Evolutionary conservation across 2,797 vertebrate genomes (phyloP).

Genomic region (Leptoclinus maculatus): DNA sequence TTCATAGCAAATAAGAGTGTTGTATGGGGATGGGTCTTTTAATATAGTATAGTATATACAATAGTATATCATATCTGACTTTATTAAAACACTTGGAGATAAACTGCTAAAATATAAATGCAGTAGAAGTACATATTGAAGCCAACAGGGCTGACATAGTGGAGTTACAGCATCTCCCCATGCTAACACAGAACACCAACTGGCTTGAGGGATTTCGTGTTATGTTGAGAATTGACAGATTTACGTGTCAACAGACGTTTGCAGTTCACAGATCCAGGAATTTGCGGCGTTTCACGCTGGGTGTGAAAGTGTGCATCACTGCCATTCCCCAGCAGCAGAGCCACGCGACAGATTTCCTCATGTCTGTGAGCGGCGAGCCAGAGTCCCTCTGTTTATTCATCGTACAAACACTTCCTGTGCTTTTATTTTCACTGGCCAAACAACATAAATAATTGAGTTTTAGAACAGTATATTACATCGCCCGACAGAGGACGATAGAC

Average conservation of each 20-base stretch:
- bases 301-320: slow-evolving; percentile 72
- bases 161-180: background rate
- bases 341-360: slow-evolving; percentile 44
- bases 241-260: slow-evolving; percentile 72
- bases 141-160: background rate
- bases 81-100: background rate
- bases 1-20: background rate
- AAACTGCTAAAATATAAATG: background rate
- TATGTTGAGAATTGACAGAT: slow-evolving; percentile 68
- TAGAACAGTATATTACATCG: slow-evolving; percentile 39
- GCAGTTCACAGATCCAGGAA: slow-evolving; percentile 66
- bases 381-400: slow-evolving; percentile 59
- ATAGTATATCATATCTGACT: no score
- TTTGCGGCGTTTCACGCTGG: slow-evolving; percentile 60
- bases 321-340: slow-evolving; percentile 54
- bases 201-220: slow-evolving; percentile 43
- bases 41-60: background rate
- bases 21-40: background rate
- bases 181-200: slow-evolving; percentile 9
- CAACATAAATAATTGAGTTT: slow-evolving; percentile 72
- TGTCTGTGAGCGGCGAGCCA: slow-evolving; percentile 28
- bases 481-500: slow-evolving; percentile 46
- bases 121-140: background rate
- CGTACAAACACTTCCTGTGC: slow-evolving; percentile 43
- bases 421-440: slow-evolving; percentile 52